Evolutionary conservation across 2,113 vertebrate species (phyloP), one percentile per base, ranked within the genome.

Genomic region (Nannospalax galili): DNA sequence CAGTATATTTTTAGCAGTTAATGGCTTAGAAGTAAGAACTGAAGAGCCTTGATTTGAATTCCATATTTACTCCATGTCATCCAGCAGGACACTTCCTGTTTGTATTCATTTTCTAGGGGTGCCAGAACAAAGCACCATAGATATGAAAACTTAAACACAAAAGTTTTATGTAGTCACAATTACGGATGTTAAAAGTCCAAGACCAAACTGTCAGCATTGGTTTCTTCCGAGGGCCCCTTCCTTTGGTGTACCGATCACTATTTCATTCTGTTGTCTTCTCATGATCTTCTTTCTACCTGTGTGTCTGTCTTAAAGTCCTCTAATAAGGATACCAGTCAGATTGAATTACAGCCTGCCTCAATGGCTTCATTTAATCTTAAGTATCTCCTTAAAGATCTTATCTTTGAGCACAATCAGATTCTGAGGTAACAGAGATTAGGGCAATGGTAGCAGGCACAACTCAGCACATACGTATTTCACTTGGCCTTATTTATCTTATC

Each of bases 281-380:
- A 0, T 69, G 48, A 32, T 80, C n/a, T 40, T 42, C 17, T 67
- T 40, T 42, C 17, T 67, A 16, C 58, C n/a, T 74, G 11, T 77
- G 45, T 91, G 48, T 89, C 42, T 91, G 15, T 60, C 67, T 74
- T 70, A 52, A 81, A 88, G 28, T 70, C 19, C 37, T 82, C 35
- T 91, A 52, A 84, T 24, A 79, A 86, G 30, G 56, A 45, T 7
- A 56, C 8, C 17, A 77, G 45, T 82, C 80, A 65, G 9, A 58
- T 80, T 91, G 12, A 60, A 58, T 85, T 42, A 91, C n/a, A 17
- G 52, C 32, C 45, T 84, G 45, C 35, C 11, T 14, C 37, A 65
- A 17, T 91, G 67, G 52, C 32, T 19, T 82, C 56, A 72, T 92
- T 95, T 88, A 85, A 85, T 69, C 35, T 95, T 77, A 91, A 82